phyloP scores from a whole-genome alignment of 1,140 invertebrate genomes.

The Drosophila sp. region DNA sequence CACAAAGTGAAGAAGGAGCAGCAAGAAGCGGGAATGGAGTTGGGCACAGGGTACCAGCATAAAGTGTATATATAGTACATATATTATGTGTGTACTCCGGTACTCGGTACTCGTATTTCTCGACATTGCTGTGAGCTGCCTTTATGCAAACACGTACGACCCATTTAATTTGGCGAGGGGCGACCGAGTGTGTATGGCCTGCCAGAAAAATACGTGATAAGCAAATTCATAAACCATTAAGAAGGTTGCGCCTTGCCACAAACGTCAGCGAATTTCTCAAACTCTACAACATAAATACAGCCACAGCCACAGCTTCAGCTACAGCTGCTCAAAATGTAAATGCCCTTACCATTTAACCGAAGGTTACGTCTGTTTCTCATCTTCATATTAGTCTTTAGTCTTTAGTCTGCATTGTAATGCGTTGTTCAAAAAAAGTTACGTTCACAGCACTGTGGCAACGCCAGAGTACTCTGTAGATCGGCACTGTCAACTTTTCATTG shows the following conservation, averaged over 20 bases:
- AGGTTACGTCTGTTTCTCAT: neutral
- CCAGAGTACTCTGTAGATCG: neutral
- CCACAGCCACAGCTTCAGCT: too few species aligned
- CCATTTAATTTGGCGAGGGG: slow-evolving; percentile 76
- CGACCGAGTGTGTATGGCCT: slow-evolving; percentile 62
- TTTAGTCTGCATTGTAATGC: neutral
- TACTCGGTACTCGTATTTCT: slow-evolving; percentile 19
- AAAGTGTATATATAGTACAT: slow-evolving; percentile 21
- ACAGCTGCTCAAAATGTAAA: slow-evolving; percentile 1
- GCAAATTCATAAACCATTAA: slow-evolving; percentile 80
- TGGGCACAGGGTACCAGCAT: neutral
- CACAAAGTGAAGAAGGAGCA: slow-evolving; percentile 5
- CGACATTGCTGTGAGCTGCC: slow-evolving; percentile 29
- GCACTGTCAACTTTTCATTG: neutral
- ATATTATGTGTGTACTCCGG: slow-evolving; percentile 1
- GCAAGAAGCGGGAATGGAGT: neutral
- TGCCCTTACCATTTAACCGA: slow-evolving; percentile 1
- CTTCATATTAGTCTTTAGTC: neutral
- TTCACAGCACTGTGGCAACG: too few species aligned
- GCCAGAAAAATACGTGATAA: slow-evolving; percentile 77
- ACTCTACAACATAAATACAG: slow-evolving; percentile 15
- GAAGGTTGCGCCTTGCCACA: slow-evolving; percentile 63
- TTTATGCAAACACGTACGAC: slow-evolving; percentile 77
- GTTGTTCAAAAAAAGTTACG: neutral
- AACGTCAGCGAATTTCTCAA: slow-evolving; percentile 59